A percentile compares a stretch with the other conserved stretches of the same genome.
These are phyloP conservation scores for Schlechtendalia chinensis DNA, from an alignment of 1,140 invertebrate genomes.

Conservation along the genomic window DNA sequence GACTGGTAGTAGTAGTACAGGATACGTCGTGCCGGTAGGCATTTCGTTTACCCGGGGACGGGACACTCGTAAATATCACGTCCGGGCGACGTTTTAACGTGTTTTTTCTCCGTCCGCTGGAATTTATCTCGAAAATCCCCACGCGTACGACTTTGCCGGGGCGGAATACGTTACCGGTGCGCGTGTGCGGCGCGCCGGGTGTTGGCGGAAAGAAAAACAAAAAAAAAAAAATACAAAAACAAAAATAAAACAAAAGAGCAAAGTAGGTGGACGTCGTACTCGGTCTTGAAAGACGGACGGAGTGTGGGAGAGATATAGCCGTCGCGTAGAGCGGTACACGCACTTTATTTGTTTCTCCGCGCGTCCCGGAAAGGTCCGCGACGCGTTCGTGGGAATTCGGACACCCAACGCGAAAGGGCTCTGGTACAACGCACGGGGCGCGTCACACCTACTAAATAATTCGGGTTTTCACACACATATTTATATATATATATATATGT, in stretches of 20 bases:
- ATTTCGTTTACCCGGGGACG: neutral
- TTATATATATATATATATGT: neutral
- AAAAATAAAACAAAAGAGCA: neutral
- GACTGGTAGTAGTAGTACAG: too few species aligned
- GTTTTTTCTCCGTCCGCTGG: neutral
- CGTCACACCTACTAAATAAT: constrained; percentile 40
- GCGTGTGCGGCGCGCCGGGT: neutral
- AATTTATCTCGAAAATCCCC: constrained; percentile 27
- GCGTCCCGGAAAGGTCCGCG: constrained; percentile 3
- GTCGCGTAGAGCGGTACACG: neutral
- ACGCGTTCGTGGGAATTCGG: constrained; percentile 38
- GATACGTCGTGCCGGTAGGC: too few species aligned
- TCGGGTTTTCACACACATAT: constrained; percentile 3
- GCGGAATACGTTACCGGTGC: neutral
- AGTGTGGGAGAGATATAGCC: too few species aligned
- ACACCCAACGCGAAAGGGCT: constrained; percentile 10
- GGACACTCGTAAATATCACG: constrained; percentile 21
- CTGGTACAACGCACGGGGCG: neutral
- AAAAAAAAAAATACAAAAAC: too few species aligned
- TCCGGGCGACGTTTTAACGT: neutral
- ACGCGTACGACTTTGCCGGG: constrained; percentile 22
- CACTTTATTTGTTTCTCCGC: constrained; percentile 26
- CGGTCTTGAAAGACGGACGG: too few species aligned
- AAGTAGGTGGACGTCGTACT: too few species aligned
- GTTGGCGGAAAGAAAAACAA: constrained; percentile 2